A percentile compares a stretch with the other conserved stretches of the same genome.
Conservation (phyloP, 2,888 invertebrate species). For the Doris montereyensis region DNA sequence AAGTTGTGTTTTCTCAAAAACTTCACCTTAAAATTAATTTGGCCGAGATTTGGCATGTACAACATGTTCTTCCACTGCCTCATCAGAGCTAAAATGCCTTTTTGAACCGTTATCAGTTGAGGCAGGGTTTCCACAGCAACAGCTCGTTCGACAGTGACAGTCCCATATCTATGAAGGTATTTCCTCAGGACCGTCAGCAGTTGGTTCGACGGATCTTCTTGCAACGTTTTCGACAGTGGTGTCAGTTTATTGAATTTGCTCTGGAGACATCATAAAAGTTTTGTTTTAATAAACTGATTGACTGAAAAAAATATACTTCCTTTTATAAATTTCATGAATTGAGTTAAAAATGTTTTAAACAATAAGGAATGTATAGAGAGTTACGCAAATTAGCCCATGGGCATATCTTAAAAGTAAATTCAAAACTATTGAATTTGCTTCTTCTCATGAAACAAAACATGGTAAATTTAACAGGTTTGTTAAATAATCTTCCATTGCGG, state of each 20-base stretch:
- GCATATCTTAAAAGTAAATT: too few relatives aligned
- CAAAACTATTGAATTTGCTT: too few relatives aligned
- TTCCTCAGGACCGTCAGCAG: conserved; percentile 90
- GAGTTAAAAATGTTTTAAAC: neutral
- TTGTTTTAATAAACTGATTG: neutral
- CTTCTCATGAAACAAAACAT: too few relatives aligned
- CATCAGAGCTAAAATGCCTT: conserved; percentile 95
- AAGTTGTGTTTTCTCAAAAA: too few relatives aligned
- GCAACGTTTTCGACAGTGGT: conserved; percentile 88
- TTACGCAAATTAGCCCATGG: too few relatives aligned
- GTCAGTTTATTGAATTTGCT: conserved; percentile 89
- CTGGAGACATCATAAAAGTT: conserved; percentile 73
- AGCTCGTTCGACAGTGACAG: conserved; percentile 86
- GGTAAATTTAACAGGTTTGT: too few relatives aligned
- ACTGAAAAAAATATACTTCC: neutral
- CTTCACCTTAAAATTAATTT: conserved; percentile 82
- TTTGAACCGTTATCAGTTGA: conserved; percentile 88
- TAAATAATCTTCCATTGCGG: too few relatives aligned
- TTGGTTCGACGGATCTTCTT: conserved; percentile 96
- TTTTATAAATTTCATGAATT: neutral
- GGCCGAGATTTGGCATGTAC: conserved; percentile 91
- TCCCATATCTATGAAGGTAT: conserved; percentile 82
- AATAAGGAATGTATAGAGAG: neutral
- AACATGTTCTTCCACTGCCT: conserved; percentile 97
- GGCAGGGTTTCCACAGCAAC: conserved; percentile 88